Evolutionary conservation across 2,113 vertebrate genomes (phyloP), one percentile per base, ranked within the genome.

Genomic region (Irena cyanogastra): DNA sequence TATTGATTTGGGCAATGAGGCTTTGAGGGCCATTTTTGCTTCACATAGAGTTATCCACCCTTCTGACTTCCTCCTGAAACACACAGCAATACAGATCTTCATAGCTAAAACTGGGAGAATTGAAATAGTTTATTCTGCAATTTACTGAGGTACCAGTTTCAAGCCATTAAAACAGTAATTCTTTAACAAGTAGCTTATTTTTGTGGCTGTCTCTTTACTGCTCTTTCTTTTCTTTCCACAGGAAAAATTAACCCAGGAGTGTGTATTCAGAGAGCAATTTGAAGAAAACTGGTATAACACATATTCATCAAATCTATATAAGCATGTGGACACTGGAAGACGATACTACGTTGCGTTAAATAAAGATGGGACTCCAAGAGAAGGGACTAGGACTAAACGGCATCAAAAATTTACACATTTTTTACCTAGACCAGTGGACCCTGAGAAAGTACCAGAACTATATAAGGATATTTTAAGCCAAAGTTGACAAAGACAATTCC

Each of bases 231-330:
- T 50, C 37, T 95, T 83, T 96, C 70, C 72, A 45, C 98, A 99
- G 99, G 99, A 99, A 87, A 99, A 99, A 93, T 97, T 99, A 96
- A 99, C 99, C 41, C 98, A 99, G 74, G 99, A 99, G 95, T 98
- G 98, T 94, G 98, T 99, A 76, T 99, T 99, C 98, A 98, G 98
- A 98, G 99, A 99, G 97, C 99, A 99, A 95, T 99, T 99, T 97
- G 99, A 99, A 97, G 99, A 99, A 97, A 99, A 99, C 97, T 99
- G 99, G 99, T 99, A 99, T 98, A 99, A 99, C 95, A 99, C 99
- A 9, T 99, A 99, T 97, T 99, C 99, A 42, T 99, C 99, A 64
- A 99, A 99, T 97, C 98, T 99, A n/a, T 99, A 99, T 94, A 98
- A 99, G 86, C 99, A 99, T 7, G 98, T 98, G 95, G 99, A 99